Percentiles rank a stretch among this genome's conserved stretches.
These are phyloP conservation scores for Ooceraea biroi DNA, from an alignment of 1,140 invertebrate species.

Conservation along the genomic window DNA sequence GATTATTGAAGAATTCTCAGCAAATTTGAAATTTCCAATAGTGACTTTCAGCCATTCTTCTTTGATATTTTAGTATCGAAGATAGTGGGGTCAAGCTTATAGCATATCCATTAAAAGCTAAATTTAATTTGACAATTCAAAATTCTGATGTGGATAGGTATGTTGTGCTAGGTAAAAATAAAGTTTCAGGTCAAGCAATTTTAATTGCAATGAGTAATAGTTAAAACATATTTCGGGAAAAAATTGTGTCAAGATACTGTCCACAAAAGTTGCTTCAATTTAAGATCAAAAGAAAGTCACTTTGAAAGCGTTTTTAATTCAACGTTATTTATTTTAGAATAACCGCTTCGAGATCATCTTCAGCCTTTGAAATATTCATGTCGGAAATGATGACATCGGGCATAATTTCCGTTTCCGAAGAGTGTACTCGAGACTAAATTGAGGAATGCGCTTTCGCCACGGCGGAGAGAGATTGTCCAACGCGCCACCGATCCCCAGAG, in stretches of 20 bases:
- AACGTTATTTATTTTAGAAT: slow-evolving; percentile 32
- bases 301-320: neutral
- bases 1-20: too few relatives aligned
- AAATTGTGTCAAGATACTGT: neutral
- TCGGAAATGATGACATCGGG: neutral
- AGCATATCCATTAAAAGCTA: neutral
- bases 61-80: neutral
- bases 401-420: neutral
- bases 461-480: slow-evolving; percentile 41
- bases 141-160: neutral
- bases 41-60: neutral
- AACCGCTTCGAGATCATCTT: slow-evolving; percentile 17
- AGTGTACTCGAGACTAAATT: neutral
- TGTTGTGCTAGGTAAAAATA: neutral
- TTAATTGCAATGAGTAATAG: neutral
- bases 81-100: neutral
- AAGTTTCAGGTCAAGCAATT: neutral
- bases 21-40: too few relatives aligned
- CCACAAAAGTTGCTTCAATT: neutral
- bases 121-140: slow-evolving; percentile 4
- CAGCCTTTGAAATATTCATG: slow-evolving; percentile 4
- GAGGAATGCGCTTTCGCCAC: neutral
- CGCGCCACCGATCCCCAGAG: slow-evolving; percentile 70
- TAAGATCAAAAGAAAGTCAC: neutral
- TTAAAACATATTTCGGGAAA: neutral